Conservation (phyloP, 2,113 vertebrate genomes). For the Narcine bancroftii region DNA sequence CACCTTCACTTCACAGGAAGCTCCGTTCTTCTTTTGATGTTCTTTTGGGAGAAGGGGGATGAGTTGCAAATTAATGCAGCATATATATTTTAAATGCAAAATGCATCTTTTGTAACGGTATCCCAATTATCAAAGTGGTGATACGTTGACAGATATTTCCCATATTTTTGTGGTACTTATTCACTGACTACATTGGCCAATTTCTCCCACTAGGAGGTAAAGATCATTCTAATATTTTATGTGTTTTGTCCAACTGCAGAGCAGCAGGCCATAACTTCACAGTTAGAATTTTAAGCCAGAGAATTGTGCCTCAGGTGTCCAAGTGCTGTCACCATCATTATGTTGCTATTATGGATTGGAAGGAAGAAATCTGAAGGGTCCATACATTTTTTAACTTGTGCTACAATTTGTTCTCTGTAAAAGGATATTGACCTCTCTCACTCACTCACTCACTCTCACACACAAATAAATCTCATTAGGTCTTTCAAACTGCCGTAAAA, state of each 20-base stretch:
- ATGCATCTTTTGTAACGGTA: not conserved
- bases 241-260: too few species aligned
- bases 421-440: too few species aligned
- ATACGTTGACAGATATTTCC: not conserved
- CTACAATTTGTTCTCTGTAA: not conserved
- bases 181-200: not conserved
- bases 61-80: not conserved
- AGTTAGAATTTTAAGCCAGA: too few species aligned
- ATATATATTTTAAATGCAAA: not conserved
- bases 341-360: not conserved
- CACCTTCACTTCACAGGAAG: not conserved
- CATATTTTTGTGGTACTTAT: not conserved
- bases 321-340: too few species aligned
- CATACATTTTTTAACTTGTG: not conserved
- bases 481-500: too few species aligned
- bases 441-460: too few species aligned
- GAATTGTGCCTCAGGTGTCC: too few species aligned
- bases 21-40: not conserved
- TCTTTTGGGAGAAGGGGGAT: not conserved
- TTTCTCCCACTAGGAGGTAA: not conserved
- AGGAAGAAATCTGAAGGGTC: not conserved
- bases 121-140: not conserved
- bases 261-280: too few species aligned
- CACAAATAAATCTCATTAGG: not conserved
- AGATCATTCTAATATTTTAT: too few species aligned